Evolutionary conservation across 1,140 invertebrate genomes (phyloP).

Genomic region (Panagrolaimus sp.): DNA sequence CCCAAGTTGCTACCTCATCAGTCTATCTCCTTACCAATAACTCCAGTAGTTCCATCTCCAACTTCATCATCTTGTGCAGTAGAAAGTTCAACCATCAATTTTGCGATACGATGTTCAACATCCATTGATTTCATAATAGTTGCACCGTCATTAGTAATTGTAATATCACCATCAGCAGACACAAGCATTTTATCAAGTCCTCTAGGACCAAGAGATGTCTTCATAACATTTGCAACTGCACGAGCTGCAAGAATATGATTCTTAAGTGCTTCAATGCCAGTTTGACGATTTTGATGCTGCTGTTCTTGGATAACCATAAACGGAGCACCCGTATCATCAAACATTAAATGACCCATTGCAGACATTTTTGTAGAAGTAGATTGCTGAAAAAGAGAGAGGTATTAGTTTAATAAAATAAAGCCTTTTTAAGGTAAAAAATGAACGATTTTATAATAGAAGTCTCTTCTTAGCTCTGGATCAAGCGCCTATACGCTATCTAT

Average conservation of each 20-base stretch:
- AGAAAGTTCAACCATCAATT: slow-evolving; percentile 91
- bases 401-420: no score
- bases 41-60: slow-evolving; percentile 97
- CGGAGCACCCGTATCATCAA: slow-evolving; percentile 94
- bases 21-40: slow-evolving; percentile 70
- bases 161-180: slow-evolving; percentile 91
- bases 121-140: slow-evolving; percentile 99
- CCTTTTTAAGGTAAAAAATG: no score
- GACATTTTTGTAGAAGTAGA: background rate
- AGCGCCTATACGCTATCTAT: no score
- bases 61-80: slow-evolving; percentile 99
- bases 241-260: slow-evolving; percentile 91
- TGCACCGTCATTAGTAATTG: slow-evolving; percentile 98
- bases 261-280: slow-evolving; percentile 93
- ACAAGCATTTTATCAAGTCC: slow-evolving; percentile 93
- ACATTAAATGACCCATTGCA: slow-evolving; percentile 74
- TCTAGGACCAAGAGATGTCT: slow-evolving; percentile 90
- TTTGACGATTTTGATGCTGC: slow-evolving; percentile 84
- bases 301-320: slow-evolving; percentile 95
- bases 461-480: no score
- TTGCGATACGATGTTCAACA: slow-evolving; percentile 96
- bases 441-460: no score
- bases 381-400: no score
- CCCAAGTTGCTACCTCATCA: no score
- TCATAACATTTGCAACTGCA: slow-evolving; percentile 78